These are phyloP conservation scores for Vulpes lagopus DNA, from an alignment of 2,113 vertebrate genomes.

Conservation along the genomic window DNA sequence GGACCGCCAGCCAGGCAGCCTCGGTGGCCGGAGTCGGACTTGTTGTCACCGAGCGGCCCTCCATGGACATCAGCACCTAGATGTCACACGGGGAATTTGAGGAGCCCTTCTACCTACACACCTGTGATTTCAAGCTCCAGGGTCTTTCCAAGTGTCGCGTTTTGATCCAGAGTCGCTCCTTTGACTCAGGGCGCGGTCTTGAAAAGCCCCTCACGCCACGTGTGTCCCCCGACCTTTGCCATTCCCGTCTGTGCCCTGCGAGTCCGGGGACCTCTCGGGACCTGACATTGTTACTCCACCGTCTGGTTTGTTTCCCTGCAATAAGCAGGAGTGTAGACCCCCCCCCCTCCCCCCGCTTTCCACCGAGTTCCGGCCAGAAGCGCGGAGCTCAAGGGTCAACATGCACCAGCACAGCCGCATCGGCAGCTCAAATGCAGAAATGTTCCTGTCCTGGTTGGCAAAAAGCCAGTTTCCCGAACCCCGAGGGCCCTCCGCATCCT, in stretches of 20 bases:
- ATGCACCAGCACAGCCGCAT: neutral
- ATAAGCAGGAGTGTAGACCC: neutral
- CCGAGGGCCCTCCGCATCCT: too few relatives aligned
- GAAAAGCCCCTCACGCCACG: neutral
- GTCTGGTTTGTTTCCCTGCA: neutral
- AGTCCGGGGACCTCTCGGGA: neutral
- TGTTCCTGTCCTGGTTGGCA: neutral
- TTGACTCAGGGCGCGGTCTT: neutral
- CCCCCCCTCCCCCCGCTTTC: too few relatives aligned
- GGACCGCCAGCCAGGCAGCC: rapidly evolving
- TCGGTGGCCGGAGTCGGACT: too few relatives aligned
- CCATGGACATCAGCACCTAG: neutral
- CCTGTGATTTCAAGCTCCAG: neutral
- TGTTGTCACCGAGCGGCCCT: rapidly evolving
- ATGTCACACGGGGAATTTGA: neutral
- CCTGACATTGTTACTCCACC: neutral
- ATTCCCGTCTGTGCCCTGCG: too few relatives aligned
- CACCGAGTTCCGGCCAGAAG: neutral
- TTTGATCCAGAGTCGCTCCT: neutral
- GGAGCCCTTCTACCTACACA: neutral
- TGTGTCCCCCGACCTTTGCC: neutral
- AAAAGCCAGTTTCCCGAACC: neutral
- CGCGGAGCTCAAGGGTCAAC: neutral
- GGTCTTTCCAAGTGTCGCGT: neutral
- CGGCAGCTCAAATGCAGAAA: neutral